These are phyloP conservation scores for Ptyas mucosa DNA, from an alignment of 2,113 vertebrate species.

Conservation along the genomic window DNA sequence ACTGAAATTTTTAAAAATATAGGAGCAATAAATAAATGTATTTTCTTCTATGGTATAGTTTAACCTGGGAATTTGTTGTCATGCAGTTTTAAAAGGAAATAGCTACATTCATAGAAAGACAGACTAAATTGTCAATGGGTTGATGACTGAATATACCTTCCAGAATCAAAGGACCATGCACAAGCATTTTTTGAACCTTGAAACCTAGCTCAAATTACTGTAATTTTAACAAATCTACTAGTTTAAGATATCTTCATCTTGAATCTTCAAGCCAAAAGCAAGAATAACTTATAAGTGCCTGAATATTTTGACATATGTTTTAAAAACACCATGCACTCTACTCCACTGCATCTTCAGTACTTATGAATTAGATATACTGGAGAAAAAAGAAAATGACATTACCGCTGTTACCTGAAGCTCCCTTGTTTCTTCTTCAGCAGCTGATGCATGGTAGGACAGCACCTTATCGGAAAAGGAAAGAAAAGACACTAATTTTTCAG, in stretches of 20 bases:
- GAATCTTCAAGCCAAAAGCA: background rate
- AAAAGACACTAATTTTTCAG: background rate
- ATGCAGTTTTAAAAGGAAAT: background rate
- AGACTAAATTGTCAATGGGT: background rate
- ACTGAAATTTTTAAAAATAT: background rate
- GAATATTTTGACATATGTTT: background rate
- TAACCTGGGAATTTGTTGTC: background rate
- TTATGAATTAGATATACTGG: conserved; percentile 18
- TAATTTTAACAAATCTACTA: background rate
- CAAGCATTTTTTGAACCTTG: background rate
- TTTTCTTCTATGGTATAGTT: background rate
- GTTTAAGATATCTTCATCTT: background rate
- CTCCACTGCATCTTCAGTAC: background rate
- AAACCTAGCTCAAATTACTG: background rate
- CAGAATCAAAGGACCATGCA: background rate
- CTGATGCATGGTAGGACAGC: conserved; percentile 93
- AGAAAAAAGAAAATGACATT: conserved; percentile 69
- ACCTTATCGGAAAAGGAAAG: conserved; percentile 74
- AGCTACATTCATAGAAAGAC: background rate
- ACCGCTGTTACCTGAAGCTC: conserved; percentile 93
- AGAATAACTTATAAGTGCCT: background rate
- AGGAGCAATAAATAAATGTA: background rate
- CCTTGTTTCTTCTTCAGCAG: conserved; percentile 87
- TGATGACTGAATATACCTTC: background rate
- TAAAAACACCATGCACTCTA: background rate